These are phyloP conservation scores for Parazoanthus atlanticus DNA, from an alignment of 92 coral and sea anemone genomes.

Conservation along the genomic window DNA sequence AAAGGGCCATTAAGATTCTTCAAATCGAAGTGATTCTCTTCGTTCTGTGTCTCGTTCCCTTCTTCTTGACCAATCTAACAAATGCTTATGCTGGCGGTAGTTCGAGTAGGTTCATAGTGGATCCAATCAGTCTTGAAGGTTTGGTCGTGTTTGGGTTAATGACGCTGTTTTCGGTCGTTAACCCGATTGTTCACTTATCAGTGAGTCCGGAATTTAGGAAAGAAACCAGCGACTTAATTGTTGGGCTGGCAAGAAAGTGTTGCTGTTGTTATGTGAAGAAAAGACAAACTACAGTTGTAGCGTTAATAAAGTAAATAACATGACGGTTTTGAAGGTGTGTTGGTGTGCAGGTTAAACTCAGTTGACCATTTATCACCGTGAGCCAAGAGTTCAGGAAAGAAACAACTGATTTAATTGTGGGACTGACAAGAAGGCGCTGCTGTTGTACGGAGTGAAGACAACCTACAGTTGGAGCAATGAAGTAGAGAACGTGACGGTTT, in stretches of 20 bases:
- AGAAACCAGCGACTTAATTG: not conserved
- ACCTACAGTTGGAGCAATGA: no score
- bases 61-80: not conserved
- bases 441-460: not conserved
- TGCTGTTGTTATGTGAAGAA: not conserved
- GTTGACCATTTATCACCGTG: not conserved
- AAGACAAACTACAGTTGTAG: not conserved
- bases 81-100: not conserved
- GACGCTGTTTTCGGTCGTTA: constrained; percentile 18
- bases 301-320: not conserved
- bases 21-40: not conserved
- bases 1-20: constrained; percentile 4
- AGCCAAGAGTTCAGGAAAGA: constrained; percentile 3
- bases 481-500: no score
- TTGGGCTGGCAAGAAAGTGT: not conserved
- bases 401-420: not conserved
- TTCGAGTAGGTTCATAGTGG: not conserved
- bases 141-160: constrained; percentile 11
- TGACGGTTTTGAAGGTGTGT: not conserved
- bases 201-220: constrained; percentile 12
- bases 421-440: not conserved
- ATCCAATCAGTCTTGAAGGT: constrained; percentile 5
- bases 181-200: not conserved
- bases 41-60: constrained; percentile 8
- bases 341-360: not conserved